phyloP scores from a whole-genome alignment of 1,140 invertebrate genomes.

The Leptonema lineaticorne region DNA sequence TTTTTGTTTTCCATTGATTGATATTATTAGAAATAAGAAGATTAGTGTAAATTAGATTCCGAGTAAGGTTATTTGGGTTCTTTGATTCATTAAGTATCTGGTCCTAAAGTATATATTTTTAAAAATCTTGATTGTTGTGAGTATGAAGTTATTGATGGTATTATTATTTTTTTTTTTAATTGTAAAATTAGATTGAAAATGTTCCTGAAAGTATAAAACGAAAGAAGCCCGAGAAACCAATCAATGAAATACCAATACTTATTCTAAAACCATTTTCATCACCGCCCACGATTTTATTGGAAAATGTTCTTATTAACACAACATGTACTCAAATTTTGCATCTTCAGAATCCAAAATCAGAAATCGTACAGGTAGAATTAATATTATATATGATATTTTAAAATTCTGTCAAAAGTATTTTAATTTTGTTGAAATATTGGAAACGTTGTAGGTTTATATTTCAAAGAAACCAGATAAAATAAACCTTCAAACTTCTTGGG shows the following conservation, averaged over 20 bases:
- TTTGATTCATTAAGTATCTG: no score
- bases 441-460: constrained; percentile 58
- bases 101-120: no score
- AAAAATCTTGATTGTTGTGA: no score
- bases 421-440: neutral
- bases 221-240: constrained; percentile 43
- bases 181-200: constrained; percentile 56
- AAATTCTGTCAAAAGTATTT: neutral
- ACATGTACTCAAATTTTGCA: constrained; percentile 55
- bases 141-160: no score
- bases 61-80: no score
- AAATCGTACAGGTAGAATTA: constrained; percentile 55
- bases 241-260: constrained; percentile 51
- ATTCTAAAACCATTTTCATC: constrained; percentile 62
- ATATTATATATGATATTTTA: neutral
- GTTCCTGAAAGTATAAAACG: constrained; percentile 51
- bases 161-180: no score
- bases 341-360: constrained; percentile 60
- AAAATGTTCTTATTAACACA: constrained; percentile 61
- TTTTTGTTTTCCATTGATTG: no score
- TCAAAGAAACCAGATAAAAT: constrained; percentile 60
- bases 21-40: no score
- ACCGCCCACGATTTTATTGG: constrained; percentile 63
- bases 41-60: no score
- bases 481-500: constrained; percentile 56